Conservation (phyloP, 2,797 vertebrate genomes). For the Molossus molossus region DNA sequence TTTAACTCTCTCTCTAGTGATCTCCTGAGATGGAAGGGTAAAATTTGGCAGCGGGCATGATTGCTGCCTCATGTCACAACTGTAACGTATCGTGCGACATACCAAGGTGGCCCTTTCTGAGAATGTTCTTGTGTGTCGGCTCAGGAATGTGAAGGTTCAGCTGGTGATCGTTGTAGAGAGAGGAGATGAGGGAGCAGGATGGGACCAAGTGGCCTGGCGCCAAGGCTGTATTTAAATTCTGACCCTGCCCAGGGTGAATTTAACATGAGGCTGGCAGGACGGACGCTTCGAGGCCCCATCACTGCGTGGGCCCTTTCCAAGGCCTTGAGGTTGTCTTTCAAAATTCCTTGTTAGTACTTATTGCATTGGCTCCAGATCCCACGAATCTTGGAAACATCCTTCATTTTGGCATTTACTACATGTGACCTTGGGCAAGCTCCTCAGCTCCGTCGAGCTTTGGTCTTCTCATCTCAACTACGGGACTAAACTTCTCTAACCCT, state of each 20-base stretch:
- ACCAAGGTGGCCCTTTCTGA: neutral
- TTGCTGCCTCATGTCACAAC: neutral
- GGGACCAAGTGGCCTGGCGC: neutral
- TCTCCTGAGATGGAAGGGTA: neutral
- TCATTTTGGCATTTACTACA: neutral
- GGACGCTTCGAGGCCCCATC: neutral
- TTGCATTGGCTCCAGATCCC: neutral
- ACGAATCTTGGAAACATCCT: neutral
- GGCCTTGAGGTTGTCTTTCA: neutral
- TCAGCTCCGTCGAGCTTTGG: neutral
- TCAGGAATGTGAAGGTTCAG: neutral
- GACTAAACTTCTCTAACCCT: neutral
- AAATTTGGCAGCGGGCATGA: neutral
- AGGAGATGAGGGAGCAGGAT: neutral
- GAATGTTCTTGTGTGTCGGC: neutral
- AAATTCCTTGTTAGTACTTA: neutral
- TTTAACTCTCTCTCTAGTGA: neutral
- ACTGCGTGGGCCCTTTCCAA: neutral
- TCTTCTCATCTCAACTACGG: neutral
- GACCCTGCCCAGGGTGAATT: neutral
- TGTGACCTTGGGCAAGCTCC: neutral
- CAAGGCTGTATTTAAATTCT: neutral
- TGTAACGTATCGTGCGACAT: accelerated
- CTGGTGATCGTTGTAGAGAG: neutral
- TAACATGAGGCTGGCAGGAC: neutral